A percentile compares a stretch with the other conserved stretches of the same genome.
These are phyloP conservation scores for Mus pahari DNA, from an alignment of 2,113 vertebrate genomes.

Conservation along the genomic window DNA sequence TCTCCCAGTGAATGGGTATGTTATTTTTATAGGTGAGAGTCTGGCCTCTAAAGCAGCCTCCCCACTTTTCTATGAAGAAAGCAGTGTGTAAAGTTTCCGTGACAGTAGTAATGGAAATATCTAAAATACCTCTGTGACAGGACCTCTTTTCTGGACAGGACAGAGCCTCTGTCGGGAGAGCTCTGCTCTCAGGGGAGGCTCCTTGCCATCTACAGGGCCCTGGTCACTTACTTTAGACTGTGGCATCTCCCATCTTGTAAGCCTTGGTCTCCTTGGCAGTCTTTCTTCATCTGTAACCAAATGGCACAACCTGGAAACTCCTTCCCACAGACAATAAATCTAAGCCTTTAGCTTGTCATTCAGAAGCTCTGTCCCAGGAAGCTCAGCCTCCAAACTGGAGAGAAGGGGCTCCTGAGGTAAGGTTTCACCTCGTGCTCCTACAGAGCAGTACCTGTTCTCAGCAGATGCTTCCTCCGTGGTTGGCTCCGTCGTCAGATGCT, in stretches of 20 bases:
- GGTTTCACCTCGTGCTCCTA: not conserved
- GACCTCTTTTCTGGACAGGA: conserved; percentile 37
- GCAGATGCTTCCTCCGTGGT: not conserved
- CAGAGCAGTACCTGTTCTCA: conserved; percentile 22
- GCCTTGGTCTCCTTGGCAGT: not conserved
- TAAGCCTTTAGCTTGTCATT: conserved; percentile 30
- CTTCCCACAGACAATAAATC: conserved; percentile 13
- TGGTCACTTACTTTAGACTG: conserved; percentile 36
- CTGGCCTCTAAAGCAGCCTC: conserved; percentile 77
- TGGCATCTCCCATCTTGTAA: conserved; percentile 44
- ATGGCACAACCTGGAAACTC: conserved; percentile 45
- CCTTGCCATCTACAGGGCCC: conserved; percentile 35
- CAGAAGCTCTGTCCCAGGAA: not conserved
- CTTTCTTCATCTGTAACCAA: conserved; percentile 30
- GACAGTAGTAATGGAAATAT: conserved; percentile 80
- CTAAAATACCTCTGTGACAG: conserved; percentile 82
- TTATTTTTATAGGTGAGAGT: conserved; percentile 85
- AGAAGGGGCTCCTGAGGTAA: conserved; percentile 10
- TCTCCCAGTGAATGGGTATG: conserved; percentile 77
- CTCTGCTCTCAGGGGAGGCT: conserved; percentile 34
- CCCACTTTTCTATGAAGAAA: conserved; percentile 72
- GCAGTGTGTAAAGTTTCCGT: conserved; percentile 67
- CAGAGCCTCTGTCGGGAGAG: conserved; percentile 38
- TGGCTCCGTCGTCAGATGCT: not conserved
- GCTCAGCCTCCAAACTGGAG: conserved; percentile 25